These are phyloP conservation scores for Caenorhabditis auriculariae DNA, from an alignment of 2,888 invertebrate species.

Conservation along the genomic window DNA sequence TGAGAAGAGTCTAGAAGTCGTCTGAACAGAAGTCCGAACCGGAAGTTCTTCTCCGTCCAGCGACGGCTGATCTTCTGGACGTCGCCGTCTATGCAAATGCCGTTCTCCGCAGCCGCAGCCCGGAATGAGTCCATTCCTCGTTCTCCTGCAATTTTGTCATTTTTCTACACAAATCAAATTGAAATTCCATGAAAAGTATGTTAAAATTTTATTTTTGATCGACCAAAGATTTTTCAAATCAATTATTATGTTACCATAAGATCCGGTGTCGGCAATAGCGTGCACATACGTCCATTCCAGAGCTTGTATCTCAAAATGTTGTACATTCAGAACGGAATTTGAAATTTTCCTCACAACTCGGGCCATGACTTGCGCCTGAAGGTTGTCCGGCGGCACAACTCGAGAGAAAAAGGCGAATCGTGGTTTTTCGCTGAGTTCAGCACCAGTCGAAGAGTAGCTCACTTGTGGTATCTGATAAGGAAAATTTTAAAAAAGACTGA, in stretches of 20 bases:
- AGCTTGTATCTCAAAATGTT: slow-evolving; percentile 66
- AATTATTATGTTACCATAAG: slow-evolving; percentile 74
- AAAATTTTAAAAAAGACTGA: neutral
- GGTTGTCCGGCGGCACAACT: slow-evolving; percentile 76
- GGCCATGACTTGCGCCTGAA: slow-evolving; percentile 75
- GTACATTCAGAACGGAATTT: neutral
- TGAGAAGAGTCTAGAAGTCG: slow-evolving; percentile 64
- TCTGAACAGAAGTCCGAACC: slow-evolving; percentile 14
- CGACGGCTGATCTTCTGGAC: slow-evolving; percentile 59
- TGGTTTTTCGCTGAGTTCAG: slow-evolving; percentile 74
- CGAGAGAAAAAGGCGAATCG: slow-evolving; percentile 75
- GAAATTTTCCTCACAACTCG: slow-evolving; percentile 68
- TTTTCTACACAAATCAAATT: too few relatives aligned
- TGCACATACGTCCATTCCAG: slow-evolving; percentile 79
- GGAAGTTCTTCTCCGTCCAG: slow-evolving; percentile 56
- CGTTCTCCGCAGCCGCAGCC: slow-evolving; percentile 58
- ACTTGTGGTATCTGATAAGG: slow-evolving; percentile 75
- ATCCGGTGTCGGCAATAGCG: slow-evolving; percentile 77
- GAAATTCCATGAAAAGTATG: too few relatives aligned
- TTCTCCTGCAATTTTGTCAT: slow-evolving; percentile 19
- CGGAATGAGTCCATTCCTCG: slow-evolving; percentile 60
- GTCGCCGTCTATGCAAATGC: slow-evolving; percentile 70
- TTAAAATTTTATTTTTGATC: too few relatives aligned
- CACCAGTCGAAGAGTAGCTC: slow-evolving; percentile 76
- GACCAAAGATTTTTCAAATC: too few relatives aligned